A percentile compares a stretch with the other conserved stretches of the same genome.
Conservation (phyloP, 2,888 invertebrate genomes). For the Hemaris fuciformis region DNA sequence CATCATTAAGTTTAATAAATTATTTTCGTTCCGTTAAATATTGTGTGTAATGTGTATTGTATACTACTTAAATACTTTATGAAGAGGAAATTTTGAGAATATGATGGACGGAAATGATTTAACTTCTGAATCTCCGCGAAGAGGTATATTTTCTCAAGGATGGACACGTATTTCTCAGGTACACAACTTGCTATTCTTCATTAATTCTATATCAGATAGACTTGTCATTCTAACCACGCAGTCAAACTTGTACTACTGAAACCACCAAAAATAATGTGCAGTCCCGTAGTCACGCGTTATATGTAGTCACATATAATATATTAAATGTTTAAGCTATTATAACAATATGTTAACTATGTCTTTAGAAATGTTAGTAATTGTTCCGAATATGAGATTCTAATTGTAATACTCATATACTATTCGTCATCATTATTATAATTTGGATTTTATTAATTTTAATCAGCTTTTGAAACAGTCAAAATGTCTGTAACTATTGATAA, state of each 20-base stretch:
- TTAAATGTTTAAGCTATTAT: background rate
- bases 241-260: background rate
- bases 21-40: background rate
- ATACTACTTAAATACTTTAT: slow-evolving; percentile 22
- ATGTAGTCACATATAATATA: background rate
- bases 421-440: background rate
- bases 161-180: slow-evolving; percentile 87
- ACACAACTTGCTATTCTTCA: slow-evolving; percentile 20
- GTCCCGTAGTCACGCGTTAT: no score
- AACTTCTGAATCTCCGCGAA: slow-evolving; percentile 79
- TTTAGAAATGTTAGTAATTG: background rate
- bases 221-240: slow-evolving; percentile 1
- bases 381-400: background rate
- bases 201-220: background rate
- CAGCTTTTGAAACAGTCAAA: background rate
- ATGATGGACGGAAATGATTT: slow-evolving; percentile 89
- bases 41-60: slow-evolving; percentile 45
- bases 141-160: slow-evolving; percentile 84
- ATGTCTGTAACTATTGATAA: no score
- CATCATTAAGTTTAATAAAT: background rate
- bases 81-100: slow-evolving; percentile 42
- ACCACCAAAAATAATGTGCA: background rate
- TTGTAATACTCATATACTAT: background rate
- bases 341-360: background rate
- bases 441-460: background rate